Percentiles rank a stretch among this genome's conserved stretches.
These are phyloP conservation scores for Python bivittatus DNA, from an alignment of 2,113 vertebrate genomes.

Conservation along the genomic window DNA sequence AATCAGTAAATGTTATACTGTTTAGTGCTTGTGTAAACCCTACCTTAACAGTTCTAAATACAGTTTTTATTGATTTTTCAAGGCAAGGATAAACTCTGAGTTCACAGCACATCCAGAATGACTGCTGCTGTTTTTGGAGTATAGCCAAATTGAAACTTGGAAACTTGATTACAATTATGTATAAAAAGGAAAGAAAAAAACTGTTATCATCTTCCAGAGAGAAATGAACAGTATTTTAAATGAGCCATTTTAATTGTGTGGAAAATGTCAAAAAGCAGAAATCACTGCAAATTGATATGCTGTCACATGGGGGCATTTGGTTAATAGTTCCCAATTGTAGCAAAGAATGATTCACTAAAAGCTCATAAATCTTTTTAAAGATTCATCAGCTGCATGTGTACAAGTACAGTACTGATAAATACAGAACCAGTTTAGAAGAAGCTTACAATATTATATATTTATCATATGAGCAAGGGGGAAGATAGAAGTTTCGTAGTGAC, in stretches of 20 bases:
- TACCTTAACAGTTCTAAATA: background rate
- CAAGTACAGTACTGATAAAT: background rate
- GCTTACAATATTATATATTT: background rate
- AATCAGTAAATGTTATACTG: background rate
- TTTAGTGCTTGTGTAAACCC: background rate
- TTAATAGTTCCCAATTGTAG: background rate
- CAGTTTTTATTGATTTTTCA: background rate
- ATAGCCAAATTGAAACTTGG: background rate
- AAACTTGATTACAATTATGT: background rate
- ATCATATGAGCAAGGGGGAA: background rate
- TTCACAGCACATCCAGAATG: background rate
- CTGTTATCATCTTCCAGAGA: background rate
- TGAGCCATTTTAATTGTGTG: background rate
- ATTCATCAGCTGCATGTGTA: background rate
- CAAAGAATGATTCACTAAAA: background rate
- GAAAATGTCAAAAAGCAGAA: background rate
- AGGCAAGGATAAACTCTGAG: background rate
- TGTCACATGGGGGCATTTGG: background rate
- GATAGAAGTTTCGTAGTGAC: background rate
- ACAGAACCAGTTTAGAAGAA: background rate
- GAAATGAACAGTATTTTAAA: background rate
- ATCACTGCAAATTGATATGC: background rate
- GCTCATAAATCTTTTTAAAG: background rate
- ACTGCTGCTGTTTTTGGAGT: background rate
- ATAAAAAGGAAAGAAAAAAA: background rate